A percentile compares a stretch with the other conserved stretches of the same genome.
These are phyloP conservation scores for Heliconius aoede DNA, from an alignment of 2,888 invertebrate species.

Conservation along the genomic window DNA sequence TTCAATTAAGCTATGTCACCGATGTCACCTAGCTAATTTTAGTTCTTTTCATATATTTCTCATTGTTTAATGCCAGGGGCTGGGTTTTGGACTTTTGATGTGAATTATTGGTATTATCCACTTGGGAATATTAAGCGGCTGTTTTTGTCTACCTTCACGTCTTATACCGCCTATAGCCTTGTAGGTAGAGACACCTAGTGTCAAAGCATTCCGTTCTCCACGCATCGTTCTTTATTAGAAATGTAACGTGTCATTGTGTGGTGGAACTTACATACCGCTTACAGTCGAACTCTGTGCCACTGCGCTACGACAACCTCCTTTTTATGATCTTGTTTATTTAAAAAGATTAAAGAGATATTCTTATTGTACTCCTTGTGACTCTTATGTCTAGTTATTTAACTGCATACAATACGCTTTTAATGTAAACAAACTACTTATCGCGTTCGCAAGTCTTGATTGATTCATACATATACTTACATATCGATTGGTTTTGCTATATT, in stretches of 20 bases:
- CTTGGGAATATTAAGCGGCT: neutral
- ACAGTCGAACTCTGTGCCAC: neutral
- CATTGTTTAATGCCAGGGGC: neutral
- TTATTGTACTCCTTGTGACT: neutral
- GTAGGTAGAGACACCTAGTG: neutral
- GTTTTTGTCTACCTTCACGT: neutral
- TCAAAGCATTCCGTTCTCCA: neutral
- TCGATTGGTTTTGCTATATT: neutral
- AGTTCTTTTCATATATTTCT: neutral
- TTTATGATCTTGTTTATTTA: neutral
- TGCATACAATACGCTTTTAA: neutral
- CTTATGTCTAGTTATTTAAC: neutral
- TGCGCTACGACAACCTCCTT: neutral
- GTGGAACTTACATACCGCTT: neutral
- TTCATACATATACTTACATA: neutral
- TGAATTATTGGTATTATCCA: neutral
- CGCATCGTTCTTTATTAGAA: too few relatives aligned
- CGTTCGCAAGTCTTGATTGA: neutral
- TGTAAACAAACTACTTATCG: neutral
- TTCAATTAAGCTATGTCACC: conserved; percentile 32
- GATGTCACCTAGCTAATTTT: conserved; percentile 9
- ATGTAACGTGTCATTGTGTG: too few relatives aligned
- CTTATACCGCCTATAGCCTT: neutral
- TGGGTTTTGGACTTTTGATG: neutral
- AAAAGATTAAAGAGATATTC: neutral